These are phyloP conservation scores for Bicyclus anynana DNA, from an alignment of 1,140 invertebrate genomes.

Conservation along the genomic window DNA sequence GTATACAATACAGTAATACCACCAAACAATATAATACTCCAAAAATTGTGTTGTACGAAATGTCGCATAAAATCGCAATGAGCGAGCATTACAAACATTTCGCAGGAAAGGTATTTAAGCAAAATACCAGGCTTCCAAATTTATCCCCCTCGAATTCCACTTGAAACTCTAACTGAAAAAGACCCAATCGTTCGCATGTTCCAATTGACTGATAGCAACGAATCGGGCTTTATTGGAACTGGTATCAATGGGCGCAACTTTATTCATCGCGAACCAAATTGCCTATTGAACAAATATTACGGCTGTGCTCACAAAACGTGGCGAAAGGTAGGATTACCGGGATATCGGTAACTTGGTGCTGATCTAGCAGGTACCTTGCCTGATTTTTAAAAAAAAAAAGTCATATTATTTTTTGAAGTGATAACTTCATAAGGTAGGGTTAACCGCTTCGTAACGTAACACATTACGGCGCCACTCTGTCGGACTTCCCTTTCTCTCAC, in stretches of 20 bases:
- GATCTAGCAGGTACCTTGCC: too few relatives aligned
- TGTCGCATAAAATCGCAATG: too few relatives aligned
- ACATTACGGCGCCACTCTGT: too few relatives aligned
- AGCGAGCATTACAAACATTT: not conserved
- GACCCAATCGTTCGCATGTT: not conserved
- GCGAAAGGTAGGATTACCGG: not conserved
- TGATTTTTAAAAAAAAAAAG: too few relatives aligned
- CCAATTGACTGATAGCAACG: not conserved
- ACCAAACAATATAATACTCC: too few relatives aligned
- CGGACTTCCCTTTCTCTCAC: too few relatives aligned
- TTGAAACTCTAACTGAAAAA: constrained; percentile 3
- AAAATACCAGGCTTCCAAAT: not conserved
- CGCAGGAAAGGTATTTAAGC: not conserved
- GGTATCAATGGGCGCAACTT: not conserved
- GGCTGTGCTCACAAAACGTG: not conserved
- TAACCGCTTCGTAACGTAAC: too few relatives aligned
- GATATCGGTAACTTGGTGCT: too few relatives aligned
- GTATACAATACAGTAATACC: too few relatives aligned
- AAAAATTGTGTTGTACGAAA: too few relatives aligned
- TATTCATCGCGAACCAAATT: not conserved
- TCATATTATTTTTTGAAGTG: too few relatives aligned
- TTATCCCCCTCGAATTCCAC: not conserved
- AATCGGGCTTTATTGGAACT: constrained; percentile 2
- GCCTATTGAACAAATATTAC: constrained; percentile 8
- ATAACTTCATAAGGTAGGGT: too few relatives aligned